phyloP scores from a whole-genome alignment of 2,888 invertebrate genomes.

The Temnothorax ravouxi region DNA sequence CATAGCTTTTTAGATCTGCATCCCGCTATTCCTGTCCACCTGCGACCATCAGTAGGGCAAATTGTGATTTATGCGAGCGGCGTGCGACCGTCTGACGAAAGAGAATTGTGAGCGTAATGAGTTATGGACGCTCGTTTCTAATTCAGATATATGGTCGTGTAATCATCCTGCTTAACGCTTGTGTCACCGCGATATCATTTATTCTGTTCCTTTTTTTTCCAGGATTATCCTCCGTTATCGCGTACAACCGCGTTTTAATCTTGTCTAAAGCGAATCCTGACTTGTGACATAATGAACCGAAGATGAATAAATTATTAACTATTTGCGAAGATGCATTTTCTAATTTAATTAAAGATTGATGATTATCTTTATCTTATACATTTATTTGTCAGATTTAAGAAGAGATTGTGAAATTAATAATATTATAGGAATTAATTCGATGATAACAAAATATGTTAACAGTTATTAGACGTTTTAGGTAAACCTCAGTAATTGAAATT shows the following conservation, averaged over 20 bases:
- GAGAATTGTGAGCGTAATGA: conserved; percentile 75
- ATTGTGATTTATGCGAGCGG: conserved; percentile 74
- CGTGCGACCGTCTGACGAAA: conserved; percentile 71
- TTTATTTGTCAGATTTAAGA: background rate
- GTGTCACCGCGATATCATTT: conserved; percentile 34
- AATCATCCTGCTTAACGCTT: conserved; percentile 66
- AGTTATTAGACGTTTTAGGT: background rate
- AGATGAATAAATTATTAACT: conserved; percentile 6
- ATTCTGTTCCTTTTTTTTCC: background rate
- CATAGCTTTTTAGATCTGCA: conserved; percentile 63
- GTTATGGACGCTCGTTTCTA: conserved; percentile 70
- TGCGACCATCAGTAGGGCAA: conserved; percentile 69
- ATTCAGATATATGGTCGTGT: conserved; percentile 75
- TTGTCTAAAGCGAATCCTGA: conserved; percentile 37
- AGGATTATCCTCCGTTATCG: conserved; percentile 28
- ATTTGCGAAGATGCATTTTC: background rate
- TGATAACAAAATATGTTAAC: background rate
- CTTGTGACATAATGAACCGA: conserved; percentile 10
- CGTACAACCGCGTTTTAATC: conserved; percentile 15
- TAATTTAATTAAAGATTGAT: background rate
- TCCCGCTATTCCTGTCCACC: conserved; percentile 64
- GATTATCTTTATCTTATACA: conserved; percentile 1
- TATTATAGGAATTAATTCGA: background rate
- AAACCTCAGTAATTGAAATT: background rate
- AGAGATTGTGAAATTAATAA: background rate